A percentile compares a stretch with the other conserved stretches of the same genome.
phyloP scores from a whole-genome alignment of 2,797 vertebrate genomes.

The Gambelia wislizenii region DNA sequence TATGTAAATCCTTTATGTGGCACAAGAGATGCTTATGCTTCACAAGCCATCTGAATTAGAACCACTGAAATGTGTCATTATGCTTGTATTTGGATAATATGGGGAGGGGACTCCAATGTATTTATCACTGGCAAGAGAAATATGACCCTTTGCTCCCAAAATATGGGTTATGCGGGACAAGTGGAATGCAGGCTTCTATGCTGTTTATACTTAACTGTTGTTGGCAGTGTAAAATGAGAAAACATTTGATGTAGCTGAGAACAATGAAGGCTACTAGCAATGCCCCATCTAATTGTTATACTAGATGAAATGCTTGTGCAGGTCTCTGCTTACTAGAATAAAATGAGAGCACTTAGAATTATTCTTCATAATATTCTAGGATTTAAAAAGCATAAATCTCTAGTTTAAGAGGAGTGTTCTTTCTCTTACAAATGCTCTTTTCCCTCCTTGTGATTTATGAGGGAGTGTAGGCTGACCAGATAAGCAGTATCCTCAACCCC shows the following conservation, averaged over 20 bases:
- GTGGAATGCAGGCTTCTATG: background rate
- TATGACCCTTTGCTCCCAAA: background rate
- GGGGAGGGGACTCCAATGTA: constrained; percentile 13
- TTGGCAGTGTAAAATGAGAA: background rate
- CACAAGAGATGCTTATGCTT: constrained; percentile 23
- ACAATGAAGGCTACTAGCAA: background rate
- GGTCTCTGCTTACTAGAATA: background rate
- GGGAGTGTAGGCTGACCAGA: background rate
- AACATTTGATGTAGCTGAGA: background rate
- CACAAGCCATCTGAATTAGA: constrained; percentile 37
- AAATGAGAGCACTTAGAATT: background rate
- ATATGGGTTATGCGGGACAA: background rate
- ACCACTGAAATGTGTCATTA: constrained; percentile 34
- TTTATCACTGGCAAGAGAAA: constrained; percentile 30
- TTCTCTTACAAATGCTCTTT: background rate
- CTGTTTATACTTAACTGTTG: background rate
- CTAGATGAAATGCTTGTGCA: background rate
- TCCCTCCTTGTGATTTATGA: background rate
- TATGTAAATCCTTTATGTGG: constrained; percentile 30
- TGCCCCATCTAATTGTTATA: background rate
- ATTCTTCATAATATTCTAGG: background rate
- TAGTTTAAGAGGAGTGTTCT: background rate
- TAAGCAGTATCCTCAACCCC: too few species aligned
- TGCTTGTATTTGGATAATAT: background rate
- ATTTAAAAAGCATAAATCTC: background rate